phyloP scores from a whole-genome alignment of 2,888 invertebrate genomes.

The Cyrtodaria siliqua region DNA sequence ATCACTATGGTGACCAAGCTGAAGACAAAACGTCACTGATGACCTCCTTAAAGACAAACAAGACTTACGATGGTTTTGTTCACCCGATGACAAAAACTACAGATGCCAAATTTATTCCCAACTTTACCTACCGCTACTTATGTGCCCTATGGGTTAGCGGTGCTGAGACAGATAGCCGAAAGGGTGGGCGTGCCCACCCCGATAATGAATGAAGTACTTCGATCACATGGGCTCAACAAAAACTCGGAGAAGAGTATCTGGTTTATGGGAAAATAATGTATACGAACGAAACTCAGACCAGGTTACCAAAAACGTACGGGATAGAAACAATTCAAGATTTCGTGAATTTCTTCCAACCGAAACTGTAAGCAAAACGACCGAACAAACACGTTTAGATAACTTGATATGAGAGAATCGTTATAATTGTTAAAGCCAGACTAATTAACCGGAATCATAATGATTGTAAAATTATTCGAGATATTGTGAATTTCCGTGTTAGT shows the following conservation, averaged over 20 bases:
- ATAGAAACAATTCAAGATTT: constrained; percentile 12
- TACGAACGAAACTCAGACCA: neutral
- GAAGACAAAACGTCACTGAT: constrained; percentile 46
- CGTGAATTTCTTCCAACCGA: neutral
- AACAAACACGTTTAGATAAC: too few relatives aligned
- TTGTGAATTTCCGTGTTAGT: too few relatives aligned
- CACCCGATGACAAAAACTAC: constrained; percentile 64
- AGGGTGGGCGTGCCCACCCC: constrained; percentile 67
- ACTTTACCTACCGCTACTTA: constrained; percentile 71
- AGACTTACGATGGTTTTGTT: constrained; percentile 65
- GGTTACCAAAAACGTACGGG: constrained; percentile 13
- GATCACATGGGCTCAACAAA: constrained; percentile 60
- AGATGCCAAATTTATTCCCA: constrained; percentile 63
- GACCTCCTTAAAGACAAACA: constrained; percentile 61
- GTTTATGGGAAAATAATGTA: constrained; percentile 9
- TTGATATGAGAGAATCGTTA: too few relatives aligned
- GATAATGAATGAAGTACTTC: constrained; percentile 64
- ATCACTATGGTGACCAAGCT: constrained; percentile 62
- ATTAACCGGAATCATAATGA: too few relatives aligned
- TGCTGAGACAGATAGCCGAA: constrained; percentile 66
- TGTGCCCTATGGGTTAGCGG: constrained; percentile 68
- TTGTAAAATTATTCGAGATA: too few relatives aligned
- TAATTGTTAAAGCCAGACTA: too few relatives aligned
- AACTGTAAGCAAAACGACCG: too few relatives aligned
- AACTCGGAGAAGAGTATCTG: constrained; percentile 11